Evolutionary conservation across 1,140 invertebrate genomes (phyloP).

Genomic region (Macrotrachela quadricornifera): DNA sequence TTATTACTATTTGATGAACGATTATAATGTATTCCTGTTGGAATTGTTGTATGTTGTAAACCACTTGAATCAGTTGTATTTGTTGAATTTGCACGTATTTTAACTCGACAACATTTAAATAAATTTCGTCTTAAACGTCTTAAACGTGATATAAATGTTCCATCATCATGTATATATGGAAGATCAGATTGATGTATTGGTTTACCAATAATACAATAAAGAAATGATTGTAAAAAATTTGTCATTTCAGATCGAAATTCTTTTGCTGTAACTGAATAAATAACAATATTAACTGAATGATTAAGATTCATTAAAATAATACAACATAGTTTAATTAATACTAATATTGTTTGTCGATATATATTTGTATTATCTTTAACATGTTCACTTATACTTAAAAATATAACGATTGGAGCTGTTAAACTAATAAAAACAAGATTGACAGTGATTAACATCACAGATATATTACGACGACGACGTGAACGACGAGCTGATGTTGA

Average conservation of each 20-base stretch:
- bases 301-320: constrained; percentile 9
- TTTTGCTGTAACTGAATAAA: constrained; percentile 6
- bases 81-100: too few species aligned
- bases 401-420: constrained; percentile 6
- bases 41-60: too few species aligned
- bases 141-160: too few species aligned
- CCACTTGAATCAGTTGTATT: too few species aligned
- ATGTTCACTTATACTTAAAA: neutral
- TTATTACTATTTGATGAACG: too few species aligned
- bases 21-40: too few species aligned
- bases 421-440: constrained; percentile 9
- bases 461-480: neutral
- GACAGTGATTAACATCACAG: constrained; percentile 1
- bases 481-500: neutral
- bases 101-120: too few species aligned
- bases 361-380: neutral
- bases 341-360: neutral
- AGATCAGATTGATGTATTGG: too few species aligned
- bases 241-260: neutral
- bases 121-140: too few species aligned
- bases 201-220: too few species aligned
- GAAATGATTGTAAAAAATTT: too few species aligned
- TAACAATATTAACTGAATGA: constrained; percentile 6
- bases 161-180: too few species aligned
- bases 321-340: constrained; percentile 6